A percentile compares a stretch with the other conserved stretches of the same genome.
phyloP scores from a whole-genome alignment of 2,797 vertebrate species.

The Paramormyrops hopkinsi region DNA sequence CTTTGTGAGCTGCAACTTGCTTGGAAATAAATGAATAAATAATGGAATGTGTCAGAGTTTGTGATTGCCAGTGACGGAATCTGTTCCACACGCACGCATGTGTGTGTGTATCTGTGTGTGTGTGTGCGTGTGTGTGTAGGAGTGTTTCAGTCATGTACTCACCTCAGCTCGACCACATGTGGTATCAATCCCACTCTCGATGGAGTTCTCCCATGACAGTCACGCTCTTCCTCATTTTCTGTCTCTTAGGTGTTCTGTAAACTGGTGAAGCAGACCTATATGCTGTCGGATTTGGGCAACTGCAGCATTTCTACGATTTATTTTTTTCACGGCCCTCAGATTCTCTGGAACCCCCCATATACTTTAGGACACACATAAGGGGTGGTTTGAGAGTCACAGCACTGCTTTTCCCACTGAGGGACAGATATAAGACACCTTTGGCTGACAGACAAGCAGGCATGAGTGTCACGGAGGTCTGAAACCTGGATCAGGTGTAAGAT shows the following conservation, averaged over 20 bases:
- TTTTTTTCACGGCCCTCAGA: conserved; percentile 31
- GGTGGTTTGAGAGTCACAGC: neutral
- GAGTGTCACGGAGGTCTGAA: neutral
- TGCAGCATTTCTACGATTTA: conserved; percentile 33
- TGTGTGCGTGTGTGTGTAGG: conserved; percentile 24
- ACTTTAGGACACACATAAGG: neutral
- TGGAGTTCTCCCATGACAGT: conserved; percentile 14
- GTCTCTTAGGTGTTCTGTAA: conserved; percentile 14
- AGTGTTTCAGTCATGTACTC: conserved; percentile 43
- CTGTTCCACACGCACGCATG: conserved; percentile 40
- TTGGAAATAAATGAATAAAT: conserved; percentile 35
- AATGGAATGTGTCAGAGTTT: neutral
- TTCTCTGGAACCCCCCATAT: conserved; percentile 27
- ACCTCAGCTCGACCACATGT: conserved; percentile 59
- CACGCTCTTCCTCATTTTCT: conserved; percentile 14
- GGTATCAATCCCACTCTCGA: conserved; percentile 54
- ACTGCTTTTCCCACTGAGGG: neutral
- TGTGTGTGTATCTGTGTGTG: conserved; percentile 27
- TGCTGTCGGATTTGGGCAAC: conserved; percentile 19
- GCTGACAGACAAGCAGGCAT: neutral
- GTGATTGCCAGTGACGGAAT: conserved; percentile 48
- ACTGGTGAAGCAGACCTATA: conserved; percentile 14
- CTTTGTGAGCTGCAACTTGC: conserved; percentile 42
- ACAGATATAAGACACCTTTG: neutral
- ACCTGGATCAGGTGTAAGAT: neutral